Base-by-base conservation (phyloP, 2,797 vertebrate species). In the Mareca penelope region DNA sequence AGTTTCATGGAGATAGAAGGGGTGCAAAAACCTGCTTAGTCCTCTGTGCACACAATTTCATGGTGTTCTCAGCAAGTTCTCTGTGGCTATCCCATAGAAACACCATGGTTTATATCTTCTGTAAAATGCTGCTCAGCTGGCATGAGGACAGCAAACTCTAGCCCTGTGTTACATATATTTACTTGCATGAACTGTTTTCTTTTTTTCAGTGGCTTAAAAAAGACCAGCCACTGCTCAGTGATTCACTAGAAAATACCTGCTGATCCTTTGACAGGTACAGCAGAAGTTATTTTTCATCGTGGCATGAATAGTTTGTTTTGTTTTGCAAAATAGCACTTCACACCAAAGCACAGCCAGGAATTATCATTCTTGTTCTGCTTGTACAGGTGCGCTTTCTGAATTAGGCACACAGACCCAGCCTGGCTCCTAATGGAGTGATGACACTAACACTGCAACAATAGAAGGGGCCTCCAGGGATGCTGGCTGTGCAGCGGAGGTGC, bases 341-440 rank as follows among this genome's bases (percentile, higher is more conserved):
- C 95, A 96, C 85, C 89, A 95, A 97, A 96, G 94, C 95, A 90
- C 92, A 96, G 93, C 65, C 95, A 95, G 92, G 97, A 96, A 96
- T 97, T 95, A 96, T 92, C 96, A 95, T 97, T 97, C 96, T 95
- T 97, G 65, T 89, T 94, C 63, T 98, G 97, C 97, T 98, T 98
- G 97, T 97, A 96, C 97, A 98, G 97, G 97, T 98, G 97, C 93
- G 88, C 89, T 87, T 94, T 95, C 92, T 96, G 97, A 97, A 97
- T 97, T 44, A 95, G 94, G 85, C 93, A 90, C 91, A 81, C 93
- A 97, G 92, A 87, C 84, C 81, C 73, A 23, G 88, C 71, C 68
- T n/a, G 85, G 92, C 70, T 93, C 81, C 86, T 97, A 96, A 97
- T 97, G 97, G 96, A 95, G 96, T 95, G 97, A 97, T 98, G 97